Conservation (phyloP, 2,113 vertebrate species). For the Pica pica region DNA sequence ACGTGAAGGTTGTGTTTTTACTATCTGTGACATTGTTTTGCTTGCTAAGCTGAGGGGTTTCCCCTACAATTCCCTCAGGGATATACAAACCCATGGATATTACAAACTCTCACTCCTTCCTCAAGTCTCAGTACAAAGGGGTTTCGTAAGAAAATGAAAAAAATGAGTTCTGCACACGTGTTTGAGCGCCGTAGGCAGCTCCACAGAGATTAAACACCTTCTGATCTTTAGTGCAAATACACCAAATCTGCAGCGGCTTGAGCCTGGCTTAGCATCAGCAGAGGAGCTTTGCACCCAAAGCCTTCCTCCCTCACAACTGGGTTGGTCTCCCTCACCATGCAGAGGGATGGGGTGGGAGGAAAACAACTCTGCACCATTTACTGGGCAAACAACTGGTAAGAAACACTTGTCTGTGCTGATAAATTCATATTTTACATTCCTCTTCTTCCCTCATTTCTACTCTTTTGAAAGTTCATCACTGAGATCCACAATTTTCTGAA, state of each 20-base stretch:
- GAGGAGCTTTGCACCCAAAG: neutral
- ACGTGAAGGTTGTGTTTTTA: accelerated
- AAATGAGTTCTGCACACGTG: neutral
- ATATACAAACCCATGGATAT: neutral
- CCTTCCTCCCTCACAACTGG: neutral
- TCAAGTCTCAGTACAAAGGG: neutral
- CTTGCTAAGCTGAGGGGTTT: neutral
- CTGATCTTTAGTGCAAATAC: neutral
- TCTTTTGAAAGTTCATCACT: neutral
- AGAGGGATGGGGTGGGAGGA: neutral
- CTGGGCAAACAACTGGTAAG: neutral
- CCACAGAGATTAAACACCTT: neutral
- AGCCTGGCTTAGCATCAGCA: neutral
- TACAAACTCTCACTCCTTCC: neutral
- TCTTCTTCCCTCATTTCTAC: neutral
- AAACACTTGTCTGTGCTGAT: neutral
- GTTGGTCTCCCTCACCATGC: neutral
- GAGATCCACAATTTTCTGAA: neutral
- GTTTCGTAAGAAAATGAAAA: neutral
- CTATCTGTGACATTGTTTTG: accelerated
- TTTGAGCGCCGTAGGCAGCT: neutral
- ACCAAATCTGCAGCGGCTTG: neutral
- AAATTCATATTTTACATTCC: neutral
- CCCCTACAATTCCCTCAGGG: neutral
- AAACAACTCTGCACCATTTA: neutral